phyloP scores from a whole-genome alignment of 2,113 vertebrate species.

The Nothoprocta perdicaria region DNA sequence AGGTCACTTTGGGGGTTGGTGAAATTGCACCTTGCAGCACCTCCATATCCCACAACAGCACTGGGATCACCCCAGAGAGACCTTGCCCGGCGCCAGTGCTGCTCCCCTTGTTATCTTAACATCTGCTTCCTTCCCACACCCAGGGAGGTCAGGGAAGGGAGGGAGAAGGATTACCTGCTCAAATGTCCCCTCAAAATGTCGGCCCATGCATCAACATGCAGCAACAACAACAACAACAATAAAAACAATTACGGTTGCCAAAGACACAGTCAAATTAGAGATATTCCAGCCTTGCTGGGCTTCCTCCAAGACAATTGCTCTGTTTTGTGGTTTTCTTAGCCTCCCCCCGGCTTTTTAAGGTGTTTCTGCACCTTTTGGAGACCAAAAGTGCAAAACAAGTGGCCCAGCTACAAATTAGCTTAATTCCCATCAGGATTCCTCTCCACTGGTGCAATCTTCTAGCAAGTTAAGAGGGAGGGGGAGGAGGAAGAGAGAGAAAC shows the following conservation, averaged over 20 bases:
- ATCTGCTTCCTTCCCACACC: accelerated
- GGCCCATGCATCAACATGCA: background rate
- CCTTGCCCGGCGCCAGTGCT: background rate
- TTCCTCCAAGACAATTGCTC: conserved; percentile 6
- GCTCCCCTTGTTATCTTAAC: background rate
- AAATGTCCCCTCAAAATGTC: background rate
- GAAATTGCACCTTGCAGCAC: background rate
- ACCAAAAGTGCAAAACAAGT: accelerated
- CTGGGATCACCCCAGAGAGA: background rate
- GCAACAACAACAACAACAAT: background rate
- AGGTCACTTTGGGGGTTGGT: background rate
- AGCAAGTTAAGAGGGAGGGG: background rate
- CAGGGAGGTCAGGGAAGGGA: background rate
- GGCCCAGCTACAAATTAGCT: background rate
- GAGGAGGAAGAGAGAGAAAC: background rate
- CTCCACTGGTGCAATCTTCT: background rate
- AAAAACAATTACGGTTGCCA: background rate
- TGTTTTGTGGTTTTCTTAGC: too few species aligned
- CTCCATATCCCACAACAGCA: background rate
- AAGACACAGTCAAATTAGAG: background rate
- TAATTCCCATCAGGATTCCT: background rate
- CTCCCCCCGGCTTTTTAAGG: too few species aligned
- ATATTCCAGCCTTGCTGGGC: accelerated
- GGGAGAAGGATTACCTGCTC: background rate
- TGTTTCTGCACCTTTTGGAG: background rate